phyloP scores from a whole-genome alignment of 37 sponge, comb jelly and placozoan species.

The Chondrosia reniformis region DNA sequence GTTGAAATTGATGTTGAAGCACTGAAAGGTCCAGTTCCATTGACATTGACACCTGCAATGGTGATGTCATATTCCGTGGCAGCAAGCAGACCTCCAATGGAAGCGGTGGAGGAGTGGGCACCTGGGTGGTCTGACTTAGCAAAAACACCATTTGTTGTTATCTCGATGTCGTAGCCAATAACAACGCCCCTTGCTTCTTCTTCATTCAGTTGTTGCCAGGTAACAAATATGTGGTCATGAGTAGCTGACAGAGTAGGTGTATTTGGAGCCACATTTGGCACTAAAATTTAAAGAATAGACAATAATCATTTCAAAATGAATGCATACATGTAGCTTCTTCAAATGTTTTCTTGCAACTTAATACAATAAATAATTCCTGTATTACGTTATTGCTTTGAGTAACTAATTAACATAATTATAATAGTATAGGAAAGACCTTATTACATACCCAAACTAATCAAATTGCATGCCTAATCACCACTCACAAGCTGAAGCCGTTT shows the following conservation, averaged over 20 bases:
- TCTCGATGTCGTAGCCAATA: constrained; percentile 1
- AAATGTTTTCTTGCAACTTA: not conserved
- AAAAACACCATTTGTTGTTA: too few species aligned
- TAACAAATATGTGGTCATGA: not conserved
- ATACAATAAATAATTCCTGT: not conserved
- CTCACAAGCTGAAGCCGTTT: constrained; percentile 21
- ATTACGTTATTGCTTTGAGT: not conserved
- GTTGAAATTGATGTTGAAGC: not conserved
- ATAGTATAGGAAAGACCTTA: too few species aligned
- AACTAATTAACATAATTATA: not conserved
- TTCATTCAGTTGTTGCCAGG: not conserved
- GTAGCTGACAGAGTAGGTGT: not conserved
- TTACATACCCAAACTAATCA: too few species aligned
- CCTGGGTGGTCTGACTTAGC: not conserved
- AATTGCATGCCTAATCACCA: not conserved
- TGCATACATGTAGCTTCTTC: not conserved
- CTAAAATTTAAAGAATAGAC: not conserved
- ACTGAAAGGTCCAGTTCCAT: constrained; percentile 9
- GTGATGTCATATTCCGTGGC: not conserved
- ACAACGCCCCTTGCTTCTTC: constrained; percentile 5
- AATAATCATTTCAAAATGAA: not conserved
- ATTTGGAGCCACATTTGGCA: not conserved
- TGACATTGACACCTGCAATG: constrained; percentile 1
- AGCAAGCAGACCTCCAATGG: not conserved
- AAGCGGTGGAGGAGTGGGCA: not conserved